These are phyloP conservation scores for Luperina nickerlii DNA, from an alignment of 2,888 invertebrate genomes.

Conservation along the genomic window DNA sequence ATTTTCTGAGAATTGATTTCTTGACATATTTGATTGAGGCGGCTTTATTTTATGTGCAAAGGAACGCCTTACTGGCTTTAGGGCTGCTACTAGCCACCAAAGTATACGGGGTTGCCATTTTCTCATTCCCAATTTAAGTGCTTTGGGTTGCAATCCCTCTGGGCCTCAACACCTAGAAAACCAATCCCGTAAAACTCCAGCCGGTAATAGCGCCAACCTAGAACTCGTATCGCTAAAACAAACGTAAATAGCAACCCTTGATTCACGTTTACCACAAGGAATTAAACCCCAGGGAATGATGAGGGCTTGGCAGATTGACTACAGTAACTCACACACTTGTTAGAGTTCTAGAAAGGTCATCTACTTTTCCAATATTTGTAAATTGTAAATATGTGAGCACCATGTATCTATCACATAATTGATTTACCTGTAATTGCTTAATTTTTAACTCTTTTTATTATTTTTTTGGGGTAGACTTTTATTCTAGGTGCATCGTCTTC, in stretches of 20 bases:
- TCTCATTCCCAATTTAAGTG: too few species aligned
- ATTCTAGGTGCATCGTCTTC: too few species aligned
- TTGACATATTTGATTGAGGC: conserved; percentile 2
- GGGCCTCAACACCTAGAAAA: not conserved
- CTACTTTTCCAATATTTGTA: too few species aligned
- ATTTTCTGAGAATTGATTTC: conserved; percentile 1
- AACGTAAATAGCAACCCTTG: not conserved
- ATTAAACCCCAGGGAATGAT: not conserved
- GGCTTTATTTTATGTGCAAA: not conserved
- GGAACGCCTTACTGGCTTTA: not conserved
- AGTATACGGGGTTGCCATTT: not conserved
- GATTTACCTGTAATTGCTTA: too few species aligned
- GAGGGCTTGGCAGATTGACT: not conserved
- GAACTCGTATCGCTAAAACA: not conserved
- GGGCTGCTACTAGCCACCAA: not conserved
- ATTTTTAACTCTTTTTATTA: too few species aligned
- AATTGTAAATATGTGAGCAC: too few species aligned
- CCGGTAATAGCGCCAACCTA: not conserved
- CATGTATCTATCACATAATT: too few species aligned
- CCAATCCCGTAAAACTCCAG: not conserved
- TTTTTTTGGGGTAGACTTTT: too few species aligned
- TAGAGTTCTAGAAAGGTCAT: too few species aligned
- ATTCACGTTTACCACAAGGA: not conserved
- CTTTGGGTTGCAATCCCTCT: not conserved
- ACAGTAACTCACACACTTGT: too few species aligned